Conservation (phyloP, 2,113 vertebrate species). For the Megaceryle maxima region DNA sequence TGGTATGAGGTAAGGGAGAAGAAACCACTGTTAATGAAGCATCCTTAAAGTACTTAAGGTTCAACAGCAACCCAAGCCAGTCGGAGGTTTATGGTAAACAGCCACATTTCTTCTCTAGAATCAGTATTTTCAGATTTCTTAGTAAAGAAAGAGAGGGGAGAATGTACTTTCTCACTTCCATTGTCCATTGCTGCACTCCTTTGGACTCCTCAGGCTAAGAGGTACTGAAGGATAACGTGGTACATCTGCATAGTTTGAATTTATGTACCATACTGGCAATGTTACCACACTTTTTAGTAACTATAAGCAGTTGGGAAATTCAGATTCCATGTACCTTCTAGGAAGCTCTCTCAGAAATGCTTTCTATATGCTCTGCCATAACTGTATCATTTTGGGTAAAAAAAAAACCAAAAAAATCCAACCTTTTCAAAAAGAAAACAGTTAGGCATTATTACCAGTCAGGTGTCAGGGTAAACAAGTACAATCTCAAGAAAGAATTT, state of each 20-base stretch:
- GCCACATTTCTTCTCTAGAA: neutral
- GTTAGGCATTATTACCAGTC: neutral
- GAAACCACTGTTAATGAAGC: neutral
- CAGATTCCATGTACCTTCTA: neutral
- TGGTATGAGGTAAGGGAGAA: neutral
- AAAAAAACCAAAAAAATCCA: neutral
- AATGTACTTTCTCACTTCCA: neutral
- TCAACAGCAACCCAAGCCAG: neutral
- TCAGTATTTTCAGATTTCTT: neutral
- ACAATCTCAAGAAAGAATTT: neutral
- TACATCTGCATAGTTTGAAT: neutral
- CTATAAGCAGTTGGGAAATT: neutral
- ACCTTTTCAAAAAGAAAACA: neutral
- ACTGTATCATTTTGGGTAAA: neutral
- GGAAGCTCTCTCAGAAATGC: neutral
- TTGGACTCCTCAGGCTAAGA: neutral
- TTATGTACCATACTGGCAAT: neutral
- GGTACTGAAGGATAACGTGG: too few relatives aligned
- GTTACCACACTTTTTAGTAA: neutral
- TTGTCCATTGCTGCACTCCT: neutral
- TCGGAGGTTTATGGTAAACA: neutral
- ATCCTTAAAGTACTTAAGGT: neutral
- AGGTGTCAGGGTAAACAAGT: neutral
- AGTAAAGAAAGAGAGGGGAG: neutral
- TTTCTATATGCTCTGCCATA: neutral